Conservation (phyloP, 2,113 vertebrate species). For the Hippoglossus stenolepis region DNA sequence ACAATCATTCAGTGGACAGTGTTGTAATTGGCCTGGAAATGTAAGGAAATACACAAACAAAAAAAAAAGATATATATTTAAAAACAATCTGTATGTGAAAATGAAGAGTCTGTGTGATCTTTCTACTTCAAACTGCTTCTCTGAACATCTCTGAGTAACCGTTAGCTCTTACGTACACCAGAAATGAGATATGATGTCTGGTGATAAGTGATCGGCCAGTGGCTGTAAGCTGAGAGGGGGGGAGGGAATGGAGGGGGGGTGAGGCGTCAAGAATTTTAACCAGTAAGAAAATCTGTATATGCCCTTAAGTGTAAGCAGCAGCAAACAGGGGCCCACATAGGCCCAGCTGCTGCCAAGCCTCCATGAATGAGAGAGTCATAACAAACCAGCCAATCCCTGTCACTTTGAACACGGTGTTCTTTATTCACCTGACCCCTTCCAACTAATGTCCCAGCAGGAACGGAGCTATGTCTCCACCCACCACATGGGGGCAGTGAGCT, state of each 20-base stretch:
- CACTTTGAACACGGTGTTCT: background rate
- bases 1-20: slow-evolving; percentile 70
- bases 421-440: background rate
- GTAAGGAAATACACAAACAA: slow-evolving; percentile 57
- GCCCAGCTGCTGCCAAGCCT: background rate
- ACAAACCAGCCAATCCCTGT: background rate
- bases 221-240: background rate
- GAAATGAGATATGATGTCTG: background rate
- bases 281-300: slow-evolving; percentile 9
- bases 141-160: background rate
- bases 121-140: slow-evolving; percentile 27
- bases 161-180: background rate
- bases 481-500: slow-evolving; percentile 79
- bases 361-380: background rate
- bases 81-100: slow-evolving; percentile 52
- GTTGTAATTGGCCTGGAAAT: slow-evolving; percentile 64
- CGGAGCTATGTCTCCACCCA: slow-evolving; percentile 39
- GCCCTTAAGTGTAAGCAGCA: background rate
- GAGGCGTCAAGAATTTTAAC: background rate
- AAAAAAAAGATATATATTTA: slow-evolving; percentile 35
- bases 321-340: background rate
- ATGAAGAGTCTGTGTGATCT: slow-evolving; percentile 68
- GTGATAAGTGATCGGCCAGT: background rate
- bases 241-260: too few species aligned
- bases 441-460: background rate